phyloP scores from a whole-genome alignment of 2,113 vertebrate species.

The Phrynocephalus versicolor region DNA sequence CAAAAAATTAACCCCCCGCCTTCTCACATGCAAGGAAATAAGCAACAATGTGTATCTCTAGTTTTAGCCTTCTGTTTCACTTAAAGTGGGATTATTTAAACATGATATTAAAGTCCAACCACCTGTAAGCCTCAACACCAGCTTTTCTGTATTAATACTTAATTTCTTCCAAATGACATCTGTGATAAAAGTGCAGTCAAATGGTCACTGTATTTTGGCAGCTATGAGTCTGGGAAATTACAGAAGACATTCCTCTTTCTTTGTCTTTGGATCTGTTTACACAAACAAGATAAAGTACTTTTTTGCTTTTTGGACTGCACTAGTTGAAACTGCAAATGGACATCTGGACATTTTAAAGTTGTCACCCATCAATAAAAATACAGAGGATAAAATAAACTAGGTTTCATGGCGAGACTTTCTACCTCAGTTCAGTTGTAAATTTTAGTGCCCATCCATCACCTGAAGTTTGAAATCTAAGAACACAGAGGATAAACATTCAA shows the following conservation, averaged over 20 bases:
- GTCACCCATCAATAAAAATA: background rate
- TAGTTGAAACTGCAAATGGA: background rate
- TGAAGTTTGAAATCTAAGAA: background rate
- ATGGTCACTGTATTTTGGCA: background rate
- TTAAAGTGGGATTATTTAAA: background rate
- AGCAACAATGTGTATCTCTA: too few relatives aligned
- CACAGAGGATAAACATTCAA: background rate
- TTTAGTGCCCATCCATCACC: background rate
- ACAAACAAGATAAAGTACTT: background rate
- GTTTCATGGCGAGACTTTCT: background rate
- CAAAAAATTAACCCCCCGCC: too few relatives aligned
- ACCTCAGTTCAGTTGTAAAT: background rate
- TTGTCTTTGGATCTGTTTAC: background rate
- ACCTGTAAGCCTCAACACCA: background rate
- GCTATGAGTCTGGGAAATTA: background rate
- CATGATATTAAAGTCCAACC: background rate
- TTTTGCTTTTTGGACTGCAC: background rate
- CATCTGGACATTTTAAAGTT: background rate
- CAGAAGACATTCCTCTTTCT: background rate
- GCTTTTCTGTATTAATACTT: background rate
- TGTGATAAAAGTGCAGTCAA: background rate
- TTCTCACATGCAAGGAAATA: background rate
- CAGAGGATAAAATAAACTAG: background rate
- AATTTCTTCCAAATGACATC: background rate
- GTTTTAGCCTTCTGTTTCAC: background rate